These are phyloP conservation scores for Litoditis marina DNA, from an alignment of 2,888 invertebrate species.

Conservation along the genomic window DNA sequence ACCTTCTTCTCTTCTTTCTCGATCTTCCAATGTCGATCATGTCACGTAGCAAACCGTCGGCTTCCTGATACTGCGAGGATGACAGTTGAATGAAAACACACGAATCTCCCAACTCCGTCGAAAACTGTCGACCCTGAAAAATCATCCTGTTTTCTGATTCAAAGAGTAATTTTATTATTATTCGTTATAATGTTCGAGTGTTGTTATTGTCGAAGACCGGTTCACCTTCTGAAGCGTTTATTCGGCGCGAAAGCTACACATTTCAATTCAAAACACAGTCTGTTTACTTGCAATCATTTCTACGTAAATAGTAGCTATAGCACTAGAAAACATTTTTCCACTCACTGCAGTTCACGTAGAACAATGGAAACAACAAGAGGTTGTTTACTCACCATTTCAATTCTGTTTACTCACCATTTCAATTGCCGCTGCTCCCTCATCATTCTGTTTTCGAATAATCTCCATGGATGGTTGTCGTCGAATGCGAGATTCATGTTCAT, in stretches of 20 bases:
- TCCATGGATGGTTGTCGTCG: conserved; percentile 40
- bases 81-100: conserved; percentile 12
- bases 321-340: too few relatives aligned
- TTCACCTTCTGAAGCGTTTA: too few relatives aligned
- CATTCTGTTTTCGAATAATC: conserved; percentile 29
- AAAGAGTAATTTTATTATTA: too few relatives aligned
- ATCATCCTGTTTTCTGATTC: too few relatives aligned
- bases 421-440: conserved; percentile 20
- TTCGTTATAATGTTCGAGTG: too few relatives aligned
- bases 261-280: too few relatives aligned
- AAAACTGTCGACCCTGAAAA: conserved; percentile 8
- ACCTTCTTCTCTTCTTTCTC: too few relatives aligned
- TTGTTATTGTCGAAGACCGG: too few relatives aligned
- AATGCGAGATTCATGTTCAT: conserved; percentile 26
- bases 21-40: not conserved
- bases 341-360: too few relatives aligned
- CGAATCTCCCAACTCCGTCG: conserved; percentile 8
- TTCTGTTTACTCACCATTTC: conserved; percentile 16
- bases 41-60: conserved; percentile 7
- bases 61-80: conserved; percentile 3
- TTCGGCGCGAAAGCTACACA: too few relatives aligned
- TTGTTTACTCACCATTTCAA: not conserved
- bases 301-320: too few relatives aligned
- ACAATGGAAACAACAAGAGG: not conserved
- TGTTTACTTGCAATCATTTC: too few relatives aligned